phyloP scores from a whole-genome alignment of 2,797 vertebrate species.

The Hemibagrus guttatus region DNA sequence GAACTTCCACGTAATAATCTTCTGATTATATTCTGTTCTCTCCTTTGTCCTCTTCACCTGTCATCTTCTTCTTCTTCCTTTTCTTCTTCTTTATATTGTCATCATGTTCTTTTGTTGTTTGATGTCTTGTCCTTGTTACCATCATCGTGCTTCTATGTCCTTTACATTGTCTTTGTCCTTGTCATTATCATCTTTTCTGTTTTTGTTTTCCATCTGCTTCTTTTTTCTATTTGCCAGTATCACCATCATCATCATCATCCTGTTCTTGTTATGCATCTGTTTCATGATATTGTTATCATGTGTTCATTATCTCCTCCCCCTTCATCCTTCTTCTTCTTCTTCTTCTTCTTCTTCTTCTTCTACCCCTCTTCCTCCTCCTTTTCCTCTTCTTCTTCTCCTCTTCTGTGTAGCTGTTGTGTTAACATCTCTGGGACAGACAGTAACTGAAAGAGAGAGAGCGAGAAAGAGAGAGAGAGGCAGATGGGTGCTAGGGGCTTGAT shows the following conservation, averaged over 20 bases:
- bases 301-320: background rate
- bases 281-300: background rate
- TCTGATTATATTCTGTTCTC: background rate
- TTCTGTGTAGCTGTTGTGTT: background rate
- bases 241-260: background rate
- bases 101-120: background rate
- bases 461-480: background rate
- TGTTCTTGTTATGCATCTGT: background rate
- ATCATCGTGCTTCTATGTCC: background rate
- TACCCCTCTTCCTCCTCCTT: background rate
- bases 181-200: background rate
- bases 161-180: background rate
- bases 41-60: background rate
- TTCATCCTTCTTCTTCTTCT: background rate
- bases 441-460: background rate
- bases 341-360: background rate
- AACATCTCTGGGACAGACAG: background rate
- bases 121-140: background rate
- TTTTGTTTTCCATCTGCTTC: background rate
- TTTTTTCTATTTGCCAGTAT: background rate
- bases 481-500: conserved; percentile 22
- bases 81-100: background rate
- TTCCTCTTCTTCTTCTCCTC: background rate
- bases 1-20: background rate
- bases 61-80: background rate